Conservation (phyloP, 2,888 invertebrate genomes). For the Coelopa pilipes region DNA sequence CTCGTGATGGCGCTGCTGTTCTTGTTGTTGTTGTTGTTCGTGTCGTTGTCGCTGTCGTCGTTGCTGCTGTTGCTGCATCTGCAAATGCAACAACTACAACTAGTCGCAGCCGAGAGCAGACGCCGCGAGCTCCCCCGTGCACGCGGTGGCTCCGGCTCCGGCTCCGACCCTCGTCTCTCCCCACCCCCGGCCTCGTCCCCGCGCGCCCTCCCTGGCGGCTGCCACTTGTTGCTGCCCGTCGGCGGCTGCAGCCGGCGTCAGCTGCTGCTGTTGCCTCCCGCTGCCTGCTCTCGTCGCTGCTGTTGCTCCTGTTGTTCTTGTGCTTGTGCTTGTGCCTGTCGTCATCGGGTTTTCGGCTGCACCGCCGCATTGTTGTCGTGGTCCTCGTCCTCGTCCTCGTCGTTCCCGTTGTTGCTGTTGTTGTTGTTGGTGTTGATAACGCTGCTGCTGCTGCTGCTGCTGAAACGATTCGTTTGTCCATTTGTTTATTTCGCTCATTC, state of each 20-base stretch:
- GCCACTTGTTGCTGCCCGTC: conserved; percentile 31
- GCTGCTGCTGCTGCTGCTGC: too few species aligned
- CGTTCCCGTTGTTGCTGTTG: too few species aligned
- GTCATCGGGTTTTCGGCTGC: conserved; percentile 20
- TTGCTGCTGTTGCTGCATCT: background rate
- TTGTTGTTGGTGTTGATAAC: too few species aligned
- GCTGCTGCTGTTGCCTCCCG: conserved; percentile 15
- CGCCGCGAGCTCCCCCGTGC: background rate
- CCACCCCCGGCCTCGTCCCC: background rate
- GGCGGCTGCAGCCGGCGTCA: background rate
- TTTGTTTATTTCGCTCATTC: too few species aligned
- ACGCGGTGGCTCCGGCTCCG: background rate
- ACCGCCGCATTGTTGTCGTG: conserved; percentile 13
- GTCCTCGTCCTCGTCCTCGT: too few species aligned
- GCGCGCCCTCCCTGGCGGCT: background rate
- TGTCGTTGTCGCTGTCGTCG: background rate
- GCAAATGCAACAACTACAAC: background rate
- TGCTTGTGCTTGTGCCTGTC: conserved; percentile 36
- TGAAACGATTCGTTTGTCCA: too few species aligned
- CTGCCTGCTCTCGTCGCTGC: background rate
- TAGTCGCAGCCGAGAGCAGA: background rate
- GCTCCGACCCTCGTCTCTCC: too few species aligned
- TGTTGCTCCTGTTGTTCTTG: conserved; percentile 36
- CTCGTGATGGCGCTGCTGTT: too few species aligned
- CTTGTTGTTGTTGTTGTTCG: too few species aligned